phyloP scores from a whole-genome alignment of 2,113 vertebrate genomes.

The Triplophysa dalaica region DNA sequence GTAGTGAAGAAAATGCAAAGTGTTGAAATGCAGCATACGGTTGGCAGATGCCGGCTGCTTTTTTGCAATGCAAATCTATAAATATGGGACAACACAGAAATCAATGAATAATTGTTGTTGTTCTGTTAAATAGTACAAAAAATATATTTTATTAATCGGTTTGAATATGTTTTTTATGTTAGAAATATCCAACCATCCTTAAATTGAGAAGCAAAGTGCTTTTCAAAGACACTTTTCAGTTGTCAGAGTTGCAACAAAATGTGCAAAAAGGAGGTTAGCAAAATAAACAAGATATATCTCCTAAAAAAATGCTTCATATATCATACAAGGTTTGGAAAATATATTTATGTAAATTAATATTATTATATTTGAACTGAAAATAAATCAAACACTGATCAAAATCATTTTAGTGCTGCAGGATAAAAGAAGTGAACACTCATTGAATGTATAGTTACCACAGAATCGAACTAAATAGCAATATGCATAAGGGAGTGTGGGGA shows the following conservation, averaged over 20 bases:
- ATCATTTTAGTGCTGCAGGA: conserved; percentile 57
- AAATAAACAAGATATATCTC: no score
- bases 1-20: conserved; percentile 1
- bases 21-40: not conserved
- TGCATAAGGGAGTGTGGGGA: not conserved
- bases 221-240: no score
- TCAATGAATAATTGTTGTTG: conserved; percentile 13
- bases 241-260: no score
- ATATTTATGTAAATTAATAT: no score
- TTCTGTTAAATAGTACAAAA: not conserved
- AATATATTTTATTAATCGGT: no score
- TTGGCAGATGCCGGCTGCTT: not conserved
- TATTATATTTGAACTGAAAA: no score
- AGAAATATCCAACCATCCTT: not conserved
- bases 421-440: conserved; percentile 67
- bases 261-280: no score
- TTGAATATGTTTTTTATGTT: not conserved
- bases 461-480: conserved; percentile 24
- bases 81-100: conserved; percentile 18
- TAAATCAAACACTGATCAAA: not conserved
- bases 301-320: no score
- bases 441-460: conserved; percentile 68
- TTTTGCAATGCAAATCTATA: conserved; percentile 25
- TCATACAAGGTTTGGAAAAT: no score
- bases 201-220: not conserved